These are phyloP conservation scores for Oegoconia quadripuncta DNA, from an alignment of 2,888 invertebrate genomes.

Conservation along the genomic window DNA sequence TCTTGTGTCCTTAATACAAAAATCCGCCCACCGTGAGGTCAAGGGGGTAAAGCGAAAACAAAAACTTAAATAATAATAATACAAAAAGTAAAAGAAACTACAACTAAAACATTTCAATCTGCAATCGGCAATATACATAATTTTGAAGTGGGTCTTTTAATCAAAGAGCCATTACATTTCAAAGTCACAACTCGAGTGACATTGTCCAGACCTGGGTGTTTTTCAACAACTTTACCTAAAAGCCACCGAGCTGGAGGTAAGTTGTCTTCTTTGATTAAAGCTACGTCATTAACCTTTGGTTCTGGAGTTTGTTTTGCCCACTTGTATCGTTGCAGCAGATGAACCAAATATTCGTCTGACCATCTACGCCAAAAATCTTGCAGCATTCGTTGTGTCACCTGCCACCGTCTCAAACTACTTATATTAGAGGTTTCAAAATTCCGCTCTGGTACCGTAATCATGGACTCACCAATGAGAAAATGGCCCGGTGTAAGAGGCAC, in stretches of 20 bases:
- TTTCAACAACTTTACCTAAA: conserved; percentile 12
- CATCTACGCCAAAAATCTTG: conserved; percentile 19
- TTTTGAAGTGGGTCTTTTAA: background rate
- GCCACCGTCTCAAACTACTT: conserved; percentile 17
- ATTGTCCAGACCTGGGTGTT: conserved; percentile 15
- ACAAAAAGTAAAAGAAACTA: background rate
- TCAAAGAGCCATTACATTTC: background rate
- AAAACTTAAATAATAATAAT: background rate
- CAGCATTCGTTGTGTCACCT: conserved; percentile 20
- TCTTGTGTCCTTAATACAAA: too few species aligned
- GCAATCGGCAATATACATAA: background rate
- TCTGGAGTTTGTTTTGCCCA: conserved; percentile 9
- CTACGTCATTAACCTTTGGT: conserved; percentile 15
- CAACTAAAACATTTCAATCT: background rate
- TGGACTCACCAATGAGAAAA: conserved; percentile 22
- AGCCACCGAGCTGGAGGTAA: conserved; percentile 20
- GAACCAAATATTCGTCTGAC: conserved; percentile 5
- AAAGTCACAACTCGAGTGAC: conserved; percentile 10
- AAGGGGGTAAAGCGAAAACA: too few species aligned
- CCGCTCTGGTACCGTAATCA: conserved; percentile 15
- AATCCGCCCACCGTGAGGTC: too few species aligned
- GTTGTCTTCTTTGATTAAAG: conserved; percentile 17
- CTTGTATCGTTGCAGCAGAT: conserved; percentile 17
- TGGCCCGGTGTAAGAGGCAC: conserved; percentile 20
- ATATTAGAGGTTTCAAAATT: conserved; percentile 4